Conservation (phyloP, 2,113 vertebrate genomes). For the Platichthys stellatus region DNA sequence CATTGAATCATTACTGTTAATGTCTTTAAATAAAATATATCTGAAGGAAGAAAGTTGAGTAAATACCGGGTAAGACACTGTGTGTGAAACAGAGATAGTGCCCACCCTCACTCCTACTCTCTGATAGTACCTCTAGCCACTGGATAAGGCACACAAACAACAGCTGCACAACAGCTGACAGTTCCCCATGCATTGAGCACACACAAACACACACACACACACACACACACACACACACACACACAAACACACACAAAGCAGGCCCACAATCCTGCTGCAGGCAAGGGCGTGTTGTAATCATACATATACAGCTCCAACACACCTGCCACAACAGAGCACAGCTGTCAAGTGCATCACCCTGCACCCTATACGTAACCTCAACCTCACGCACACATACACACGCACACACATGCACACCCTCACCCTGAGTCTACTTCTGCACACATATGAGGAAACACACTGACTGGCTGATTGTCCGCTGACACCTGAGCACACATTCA, state of each 20-base stretch:
- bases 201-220: conserved; percentile 29
- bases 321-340: conserved; percentile 73
- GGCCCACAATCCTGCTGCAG: conserved; percentile 43
- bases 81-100: conserved; percentile 4
- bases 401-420: conserved; percentile 7
- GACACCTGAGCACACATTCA: too few species aligned
- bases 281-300: conserved; percentile 52
- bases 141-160: conserved; percentile 60
- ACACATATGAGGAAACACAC: conserved; percentile 22
- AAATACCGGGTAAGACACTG: not conserved
- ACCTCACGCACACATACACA: conserved; percentile 5
- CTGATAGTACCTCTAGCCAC: conserved; percentile 16
- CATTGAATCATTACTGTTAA: too few species aligned
- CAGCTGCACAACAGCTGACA: conserved; percentile 72
- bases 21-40: too few species aligned
- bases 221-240: conserved; percentile 21
- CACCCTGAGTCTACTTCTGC: conserved; percentile 15
- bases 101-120: conserved; percentile 9
- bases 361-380: conserved; percentile 57
- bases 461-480: too few species aligned
- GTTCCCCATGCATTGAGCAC: conserved; percentile 38
- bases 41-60: not conserved
- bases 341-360: conserved; percentile 68
- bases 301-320: conserved; percentile 60
- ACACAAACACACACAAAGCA: conserved; percentile 25